Evolutionary conservation across 2,888 invertebrate species (phyloP), one percentile per base, ranked within the genome.

Genomic region (Agrotis exclamationis): DNA sequence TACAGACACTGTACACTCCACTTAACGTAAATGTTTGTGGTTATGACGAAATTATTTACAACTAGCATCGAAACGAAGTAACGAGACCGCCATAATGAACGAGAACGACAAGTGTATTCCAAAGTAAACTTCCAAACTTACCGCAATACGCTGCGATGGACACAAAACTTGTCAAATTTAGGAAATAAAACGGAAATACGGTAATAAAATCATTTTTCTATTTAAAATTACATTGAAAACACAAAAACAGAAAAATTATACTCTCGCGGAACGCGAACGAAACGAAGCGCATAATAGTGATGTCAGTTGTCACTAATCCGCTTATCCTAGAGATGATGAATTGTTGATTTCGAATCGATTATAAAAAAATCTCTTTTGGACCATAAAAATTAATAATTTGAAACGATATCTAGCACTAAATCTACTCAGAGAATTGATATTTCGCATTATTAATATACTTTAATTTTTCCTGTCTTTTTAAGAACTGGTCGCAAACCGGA

Each of bases 61-160:
- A 88, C 85, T 87, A 85, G 85, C 86, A 88, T 82, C 79, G 80
- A 88, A 88, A 65, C 71, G 75, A 81, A 86, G 70, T 87, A 88
- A 89, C 91, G 90, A 92, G 94, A 96, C 96, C 96, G 96, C 96
- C 96, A 96, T 96, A 96, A 90, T 96, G 96, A 94, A 95, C 71
- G 82, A 82, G 82, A 77, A 82, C 92, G 92, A 94, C 93, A 93
- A 94, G 91, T 95, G 91, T 89, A 91, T 88, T 75, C 87, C 85
- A 86, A 90, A 91, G 87, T 89, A 88, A 91, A 90, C 90, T 91
- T 90, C 82, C 60, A 84, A 93, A 94, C 96, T 96, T 94, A 96
- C 96, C 96, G 94, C 94, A 94, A 93, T 78, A 79, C 83, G 72
- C 87, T 91, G 94, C 95, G 95, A 95, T 92, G 95, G 96, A 95